Evolutionary conservation across 2,797 vertebrate species (phyloP), one percentile per base, ranked within the genome.

Genomic region (Bovichtus variegatus): DNA sequence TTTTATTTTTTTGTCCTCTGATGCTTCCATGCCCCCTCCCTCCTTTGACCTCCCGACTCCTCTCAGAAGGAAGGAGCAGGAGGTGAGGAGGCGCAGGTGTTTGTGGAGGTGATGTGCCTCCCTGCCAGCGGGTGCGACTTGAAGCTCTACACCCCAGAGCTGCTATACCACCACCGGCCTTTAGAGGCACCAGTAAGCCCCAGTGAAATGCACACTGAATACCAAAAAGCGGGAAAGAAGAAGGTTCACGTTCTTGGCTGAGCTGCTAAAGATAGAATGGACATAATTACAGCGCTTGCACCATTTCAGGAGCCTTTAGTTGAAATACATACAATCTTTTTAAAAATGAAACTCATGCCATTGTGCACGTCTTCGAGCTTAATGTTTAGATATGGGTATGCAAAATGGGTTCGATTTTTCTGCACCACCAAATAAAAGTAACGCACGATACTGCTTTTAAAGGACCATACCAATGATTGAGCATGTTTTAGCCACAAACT

Each of bases 141-240:
- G 89, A 92, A 94, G 87, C 91, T 94, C 87, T 96, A 95, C 93
- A 92, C 85, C 69, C 92, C 95, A 65, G 84, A 89, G 90, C 87
- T 90, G 88, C 92, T 91, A 77, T 94, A 82, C 85, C 84, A 59
- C 84, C 91, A 91, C 75, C 92, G 51, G 90, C 93, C 94, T 90
- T 80, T 95, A 91, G 94, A 94, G 94, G 92, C 94, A 78, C 94
- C 94, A 93, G 95, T 96, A 95, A 96, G 95, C 87, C 78, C 67
- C 49, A 75, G 60, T 74, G 66, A n/a, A 74, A 76, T 75, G 64
- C 34, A 78, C 46, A 63, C 44, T 59, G 68, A 64, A 10, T 80
- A 63, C 8, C 1, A n/a, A n/a, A 66, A 66, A 74, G 73, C 82
- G 73, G 55, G 74, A 75, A 84, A 81, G 76, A 78, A 81, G 69